phyloP scores from a whole-genome alignment of 1,140 invertebrate species.

The Ditylenchus dipsaci region DNA sequence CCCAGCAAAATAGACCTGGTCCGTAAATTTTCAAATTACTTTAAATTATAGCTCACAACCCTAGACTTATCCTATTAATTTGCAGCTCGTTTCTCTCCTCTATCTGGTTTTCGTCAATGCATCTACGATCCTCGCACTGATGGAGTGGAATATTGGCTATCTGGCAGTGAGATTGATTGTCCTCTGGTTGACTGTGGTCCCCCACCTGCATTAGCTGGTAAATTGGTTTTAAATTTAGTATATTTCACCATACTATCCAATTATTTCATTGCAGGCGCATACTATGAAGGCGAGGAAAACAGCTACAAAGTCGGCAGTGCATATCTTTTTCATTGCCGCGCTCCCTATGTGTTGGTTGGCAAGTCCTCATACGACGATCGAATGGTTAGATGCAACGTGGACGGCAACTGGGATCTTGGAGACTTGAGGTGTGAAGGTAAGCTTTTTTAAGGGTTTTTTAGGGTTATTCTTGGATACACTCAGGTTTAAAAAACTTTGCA shows the following conservation, averaged over 20 bases:
- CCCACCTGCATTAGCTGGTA: conserved; percentile 49
- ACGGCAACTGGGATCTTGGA: conserved; percentile 92
- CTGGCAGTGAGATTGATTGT: conserved; percentile 70
- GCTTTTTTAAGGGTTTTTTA: conserved; percentile 18
- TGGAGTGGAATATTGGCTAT: conserved; percentile 85
- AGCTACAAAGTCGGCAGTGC: conserved; percentile 69
- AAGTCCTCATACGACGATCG: conserved; percentile 84
- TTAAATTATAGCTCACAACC: no score
- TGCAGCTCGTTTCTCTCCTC: conserved; percentile 58
- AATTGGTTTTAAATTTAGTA: conserved; percentile 1
- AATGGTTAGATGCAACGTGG: conserved; percentile 81
- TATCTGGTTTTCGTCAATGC: conserved; percentile 80
- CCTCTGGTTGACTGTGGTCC: conserved; percentile 57
- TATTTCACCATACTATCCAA: conserved; percentile 8
- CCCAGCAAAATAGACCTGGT: conserved; percentile 50
- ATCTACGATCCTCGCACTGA: conserved; percentile 85
- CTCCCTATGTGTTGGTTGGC: conserved; percentile 86
- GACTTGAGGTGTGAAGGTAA: conserved; percentile 78
- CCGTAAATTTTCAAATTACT: background rate
- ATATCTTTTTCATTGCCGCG: conserved; percentile 92
- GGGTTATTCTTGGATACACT: background rate
- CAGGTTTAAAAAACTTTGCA: background rate
- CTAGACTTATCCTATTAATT: no score
- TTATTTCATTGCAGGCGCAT: conserved; percentile 75
- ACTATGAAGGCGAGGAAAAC: conserved; percentile 75